phyloP scores from a whole-genome alignment of 2,888 invertebrate species.

The Melitaea athalia region DNA sequence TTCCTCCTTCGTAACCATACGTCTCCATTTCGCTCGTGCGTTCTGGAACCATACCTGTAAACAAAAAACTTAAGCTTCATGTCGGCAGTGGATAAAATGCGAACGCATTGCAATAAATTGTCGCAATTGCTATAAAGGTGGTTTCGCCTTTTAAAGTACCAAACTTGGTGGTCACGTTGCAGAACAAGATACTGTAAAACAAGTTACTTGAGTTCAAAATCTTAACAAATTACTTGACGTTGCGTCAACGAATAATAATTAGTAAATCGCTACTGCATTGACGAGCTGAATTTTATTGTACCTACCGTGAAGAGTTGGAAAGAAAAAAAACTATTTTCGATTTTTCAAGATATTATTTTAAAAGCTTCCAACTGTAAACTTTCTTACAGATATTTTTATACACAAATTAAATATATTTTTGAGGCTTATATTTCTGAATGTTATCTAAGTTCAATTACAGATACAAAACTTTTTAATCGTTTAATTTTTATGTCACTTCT shows the following conservation, averaged over 20 bases:
- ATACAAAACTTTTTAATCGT: too few relatives aligned
- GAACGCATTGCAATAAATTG: constrained; percentile 47
- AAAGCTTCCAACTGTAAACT: too few relatives aligned
- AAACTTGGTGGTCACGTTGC: constrained; percentile 2
- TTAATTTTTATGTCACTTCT: too few relatives aligned
- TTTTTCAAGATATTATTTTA: too few relatives aligned
- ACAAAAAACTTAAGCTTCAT: constrained; percentile 61
- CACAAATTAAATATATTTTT: too few relatives aligned
- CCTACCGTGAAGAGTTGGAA: neutral
- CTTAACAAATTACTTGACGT: constrained; percentile 1
- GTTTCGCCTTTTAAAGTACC: constrained; percentile 13
- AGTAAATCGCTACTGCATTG: constrained; percentile 2
- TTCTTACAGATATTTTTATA: too few relatives aligned
- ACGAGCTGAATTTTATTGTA: neutral
- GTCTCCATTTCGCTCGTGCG: constrained; percentile 95
- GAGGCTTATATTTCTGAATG: too few relatives aligned
- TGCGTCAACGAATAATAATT: neutral
- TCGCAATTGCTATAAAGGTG: constrained; percentile 47
- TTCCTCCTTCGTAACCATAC: constrained; percentile 92
- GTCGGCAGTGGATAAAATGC: constrained; percentile 52
- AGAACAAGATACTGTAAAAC: constrained; percentile 17
- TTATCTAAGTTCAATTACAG: too few relatives aligned
- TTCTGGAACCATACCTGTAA: constrained; percentile 97
- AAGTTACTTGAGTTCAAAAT: constrained; percentile 6
- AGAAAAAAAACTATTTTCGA: neutral